Evolutionary conservation across 2,113 vertebrate species (phyloP).

Genomic region (Etia nguti): DNA sequence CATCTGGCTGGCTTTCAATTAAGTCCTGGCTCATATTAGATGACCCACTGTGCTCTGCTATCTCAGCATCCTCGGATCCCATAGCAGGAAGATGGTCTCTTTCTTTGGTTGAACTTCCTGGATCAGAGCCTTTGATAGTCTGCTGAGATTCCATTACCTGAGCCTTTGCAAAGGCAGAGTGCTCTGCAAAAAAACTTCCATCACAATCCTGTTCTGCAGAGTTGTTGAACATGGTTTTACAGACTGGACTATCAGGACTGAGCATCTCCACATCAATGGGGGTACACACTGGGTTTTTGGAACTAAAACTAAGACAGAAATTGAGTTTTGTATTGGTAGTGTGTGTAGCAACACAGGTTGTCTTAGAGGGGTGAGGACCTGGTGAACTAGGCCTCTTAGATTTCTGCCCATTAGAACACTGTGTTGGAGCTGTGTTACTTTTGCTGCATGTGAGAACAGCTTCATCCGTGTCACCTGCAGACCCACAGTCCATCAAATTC

Average conservation of each 20-base stretch:
- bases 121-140: neutral
- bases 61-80: constrained; percentile 25
- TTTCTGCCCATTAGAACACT: constrained; percentile 48
- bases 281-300: neutral
- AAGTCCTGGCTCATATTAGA: constrained; percentile 29
- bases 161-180: neutral
- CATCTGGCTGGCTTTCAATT: neutral
- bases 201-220: constrained; percentile 9
- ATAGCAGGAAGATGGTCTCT: neutral
- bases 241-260: constrained; percentile 62
- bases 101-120: constrained; percentile 19
- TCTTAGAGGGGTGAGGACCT: constrained; percentile 31
- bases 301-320: constrained; percentile 30
- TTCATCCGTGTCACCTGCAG: neutral
- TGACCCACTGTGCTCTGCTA: constrained; percentile 18
- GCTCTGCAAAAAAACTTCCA: neutral
- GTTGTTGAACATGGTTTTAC: constrained; percentile 4
- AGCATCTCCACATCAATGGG: constrained; percentile 66
- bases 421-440: neutral
- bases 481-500: constrained; percentile 14
- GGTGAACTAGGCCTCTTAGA: constrained; percentile 41
- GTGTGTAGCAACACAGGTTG: neutral
- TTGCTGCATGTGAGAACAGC: neutral
- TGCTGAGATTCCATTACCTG: neutral
- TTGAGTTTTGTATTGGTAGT: constrained; percentile 25